Base-by-base conservation (phyloP, 2,888 invertebrate genomes). In the Drosophila histrio region DNA sequence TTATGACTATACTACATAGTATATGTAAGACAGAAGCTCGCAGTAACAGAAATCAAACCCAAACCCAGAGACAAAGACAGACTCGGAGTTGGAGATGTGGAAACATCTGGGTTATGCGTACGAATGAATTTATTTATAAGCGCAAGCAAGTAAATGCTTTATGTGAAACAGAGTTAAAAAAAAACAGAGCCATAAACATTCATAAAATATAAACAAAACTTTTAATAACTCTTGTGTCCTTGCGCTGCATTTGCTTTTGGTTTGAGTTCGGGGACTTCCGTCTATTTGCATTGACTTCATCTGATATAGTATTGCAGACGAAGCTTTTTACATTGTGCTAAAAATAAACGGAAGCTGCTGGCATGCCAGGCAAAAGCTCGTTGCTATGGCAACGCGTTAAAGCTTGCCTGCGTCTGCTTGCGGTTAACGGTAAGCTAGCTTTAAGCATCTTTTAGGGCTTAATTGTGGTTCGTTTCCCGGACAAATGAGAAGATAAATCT, bases 131-230 rank as follows among this genome's bases (percentile, higher is more conserved):
- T 46, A 69, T 83, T 81, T 83, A 86, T 68, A 61, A 54, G 41
- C 66, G 65, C 57, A 39, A 49, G 36, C 63, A 50, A 57, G 65
- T 87, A 88, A 82, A 84, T 85, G 81, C 59, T 87, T 84, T 84
- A 84, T 84, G 85, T 84, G 85, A 53, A 79, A 57, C 57, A 56
- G 17, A 53, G 28, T 19, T 46, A 59, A 50, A 38, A 49, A 59
- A 50, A 38, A 38, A 43, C 58, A 74, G 46, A 57, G 26, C 28
- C 15, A 30, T 24, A 28, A 47, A 54, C 59, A 39, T 28, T 6
- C 43, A 39, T 43, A 60, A 58, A 46, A 34, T 49, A 26, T 24
- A 1, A 39, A 52, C 21, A 11, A 21, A 1, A 30, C 7, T 21
- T 39, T 38, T 50, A 38, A 50, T n/a, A 13, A n/a, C 34, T 49